A percentile compares a stretch with the other conserved stretches of the same genome.
Conservation (phyloP, 2,888 invertebrate genomes). For the Litoditis marina region DNA sequence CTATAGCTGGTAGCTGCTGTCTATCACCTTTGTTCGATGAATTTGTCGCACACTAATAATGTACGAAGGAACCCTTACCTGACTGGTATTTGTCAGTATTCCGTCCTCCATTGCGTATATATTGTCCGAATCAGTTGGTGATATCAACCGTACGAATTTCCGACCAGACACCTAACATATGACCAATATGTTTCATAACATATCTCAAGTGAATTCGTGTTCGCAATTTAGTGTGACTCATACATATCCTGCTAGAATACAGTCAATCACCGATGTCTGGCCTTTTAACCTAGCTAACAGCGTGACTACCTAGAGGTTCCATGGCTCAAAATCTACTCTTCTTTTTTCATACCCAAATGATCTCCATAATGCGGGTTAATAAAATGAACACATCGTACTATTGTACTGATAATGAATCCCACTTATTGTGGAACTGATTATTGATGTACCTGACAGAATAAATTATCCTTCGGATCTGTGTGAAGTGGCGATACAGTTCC, state of each 20-base stretch:
- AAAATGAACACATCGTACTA: too few relatives aligned
- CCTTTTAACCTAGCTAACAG: too few relatives aligned
- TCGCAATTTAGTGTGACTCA: neutral
- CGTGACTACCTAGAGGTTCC: too few relatives aligned
- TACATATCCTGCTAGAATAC: too few relatives aligned
- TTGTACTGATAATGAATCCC: too few relatives aligned
- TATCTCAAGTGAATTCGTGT: neutral
- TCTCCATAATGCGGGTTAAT: too few relatives aligned
- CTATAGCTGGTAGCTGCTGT: too few relatives aligned
- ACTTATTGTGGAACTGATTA: neutral
- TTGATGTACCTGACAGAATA: slow-evolving; percentile 56
- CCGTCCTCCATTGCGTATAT: slow-evolving; percentile 74
- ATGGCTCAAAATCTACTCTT: neutral
- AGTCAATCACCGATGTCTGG: too few relatives aligned
- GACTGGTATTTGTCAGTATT: slow-evolving; percentile 83
- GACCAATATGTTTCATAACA: slow-evolving; percentile 57
- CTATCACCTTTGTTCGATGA: too few relatives aligned
- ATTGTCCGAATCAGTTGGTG: slow-evolving; percentile 71
- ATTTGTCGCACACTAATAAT: too few relatives aligned
- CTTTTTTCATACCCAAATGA: neutral
- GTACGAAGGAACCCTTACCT: slow-evolving; percentile 65
- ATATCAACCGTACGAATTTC: slow-evolving; percentile 82
- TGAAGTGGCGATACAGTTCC: slow-evolving; percentile 92
- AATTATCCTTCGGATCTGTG: slow-evolving; percentile 65
- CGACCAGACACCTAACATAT: slow-evolving; percentile 71